Conservation (phyloP, 23 tunicate species). For the Clavelina lepadiformis region DNA sequence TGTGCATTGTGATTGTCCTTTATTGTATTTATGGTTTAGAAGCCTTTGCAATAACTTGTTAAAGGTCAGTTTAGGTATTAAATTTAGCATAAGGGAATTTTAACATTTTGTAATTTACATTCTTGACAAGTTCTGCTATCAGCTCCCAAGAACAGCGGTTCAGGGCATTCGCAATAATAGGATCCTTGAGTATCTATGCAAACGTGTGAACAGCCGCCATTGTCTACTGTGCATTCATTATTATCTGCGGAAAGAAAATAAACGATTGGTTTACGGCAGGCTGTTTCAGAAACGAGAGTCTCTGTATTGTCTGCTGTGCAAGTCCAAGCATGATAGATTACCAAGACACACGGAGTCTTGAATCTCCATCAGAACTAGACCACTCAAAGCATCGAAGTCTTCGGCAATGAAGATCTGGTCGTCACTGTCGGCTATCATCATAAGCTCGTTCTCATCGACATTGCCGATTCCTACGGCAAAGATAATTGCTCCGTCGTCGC, state of each 20-base stretch:
- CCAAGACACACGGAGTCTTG: conserved; percentile 37
- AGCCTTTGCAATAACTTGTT: no score
- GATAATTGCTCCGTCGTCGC: conserved; percentile 58
- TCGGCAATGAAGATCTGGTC: conserved; percentile 44
- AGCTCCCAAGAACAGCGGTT: conserved; percentile 37
- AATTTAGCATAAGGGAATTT: no score
- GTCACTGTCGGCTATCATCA: conserved; percentile 37
- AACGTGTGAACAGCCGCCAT: conserved; percentile 83
- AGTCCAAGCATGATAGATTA: conserved; percentile 4
- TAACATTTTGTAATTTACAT: conserved; percentile 46
- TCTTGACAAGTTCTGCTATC: conserved; percentile 64
- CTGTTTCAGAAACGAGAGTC: conserved; percentile 12
- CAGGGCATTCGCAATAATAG: conserved; percentile 81
- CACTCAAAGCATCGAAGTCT: conserved; percentile 45
- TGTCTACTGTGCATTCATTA: conserved; percentile 63
- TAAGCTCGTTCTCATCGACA: conserved; percentile 20
- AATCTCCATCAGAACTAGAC: conserved; percentile 22
- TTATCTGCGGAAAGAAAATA: conserved; percentile 44
- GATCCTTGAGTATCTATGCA: conserved; percentile 88
- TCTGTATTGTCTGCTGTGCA: not conserved
- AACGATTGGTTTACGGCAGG: no score
- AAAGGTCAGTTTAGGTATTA: no score
- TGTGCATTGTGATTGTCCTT: no score
- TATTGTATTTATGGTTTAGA: no score
- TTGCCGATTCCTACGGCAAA: conserved; percentile 85